Evolutionary conservation across 2,888 invertebrate species (phyloP), one percentile per base, ranked within the genome.

Genomic region (Chymomyza amoena): DNA sequence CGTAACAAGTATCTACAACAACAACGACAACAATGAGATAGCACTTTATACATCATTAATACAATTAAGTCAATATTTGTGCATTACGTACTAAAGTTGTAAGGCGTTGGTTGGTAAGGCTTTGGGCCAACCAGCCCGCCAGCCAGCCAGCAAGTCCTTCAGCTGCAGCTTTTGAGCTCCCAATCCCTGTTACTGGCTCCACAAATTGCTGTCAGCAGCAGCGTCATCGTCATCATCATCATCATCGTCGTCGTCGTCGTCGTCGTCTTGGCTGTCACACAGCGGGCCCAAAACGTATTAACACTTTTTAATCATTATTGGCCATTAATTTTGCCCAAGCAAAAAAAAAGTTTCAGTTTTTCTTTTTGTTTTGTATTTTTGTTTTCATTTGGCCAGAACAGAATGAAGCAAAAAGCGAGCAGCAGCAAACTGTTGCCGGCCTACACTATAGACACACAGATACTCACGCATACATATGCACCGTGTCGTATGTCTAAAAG

Each of bases 401-500:
- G 39, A 45, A 45, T 45, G 13, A 15, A 13, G 39, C 39, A 45
- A 45, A 45, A 45, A 45, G 39, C 39, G 39, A 45, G 39, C 39
- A 45, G 39, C 39, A 13, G n/a, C n/a, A n/a, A n/a, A 9, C 54
- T 54, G 54, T 16, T 54, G 54, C 5, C 16, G 54, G 54, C 54
- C 54, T 16, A 20, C 54, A 16, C 16, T 5, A 16, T 15, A n/a
- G n/a, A 6, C 20, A 54, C 54, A 54, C 20, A 51, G 10, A 51
- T 13, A 54, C 54, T 13, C 20, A 54, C 54, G 18, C 20, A 54
- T 15, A 16, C 16, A 18, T 5, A 18, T 79, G 81, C 77, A 84
- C 84, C 80, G 84, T 80, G 80, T 84, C 86, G 83, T 87, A 79
- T 84, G 84, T 77, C 87, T 85, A 87, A 89, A 89, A 88, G 85